These are phyloP conservation scores for Threskiornis aethiopicus DNA, from an alignment of 2,797 vertebrate species.

Conservation along the genomic window DNA sequence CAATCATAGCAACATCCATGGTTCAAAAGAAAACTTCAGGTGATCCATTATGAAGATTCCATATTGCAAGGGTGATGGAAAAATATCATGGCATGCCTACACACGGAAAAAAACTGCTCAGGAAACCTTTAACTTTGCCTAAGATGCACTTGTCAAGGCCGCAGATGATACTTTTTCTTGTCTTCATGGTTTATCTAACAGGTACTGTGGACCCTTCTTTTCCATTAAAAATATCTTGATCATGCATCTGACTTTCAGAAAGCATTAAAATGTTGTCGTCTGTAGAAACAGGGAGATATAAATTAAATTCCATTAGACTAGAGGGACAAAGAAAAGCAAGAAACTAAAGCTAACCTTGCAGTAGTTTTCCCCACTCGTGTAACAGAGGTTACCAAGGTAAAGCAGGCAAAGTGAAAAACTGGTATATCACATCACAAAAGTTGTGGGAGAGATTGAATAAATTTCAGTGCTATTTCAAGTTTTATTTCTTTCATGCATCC, in stretches of 20 bases:
- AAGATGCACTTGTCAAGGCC: background rate
- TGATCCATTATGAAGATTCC: background rate
- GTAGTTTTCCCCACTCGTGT: background rate
- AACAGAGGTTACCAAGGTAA: background rate
- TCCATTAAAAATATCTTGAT: background rate
- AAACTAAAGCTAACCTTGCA: background rate
- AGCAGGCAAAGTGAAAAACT: background rate
- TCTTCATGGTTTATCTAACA: fast-evolving
- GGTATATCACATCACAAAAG: background rate
- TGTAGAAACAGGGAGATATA: background rate
- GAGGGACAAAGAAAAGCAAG: background rate
- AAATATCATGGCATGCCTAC: background rate
- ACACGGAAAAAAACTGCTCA: background rate
- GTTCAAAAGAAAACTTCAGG: background rate
- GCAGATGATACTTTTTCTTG: background rate
- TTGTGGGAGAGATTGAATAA: background rate
- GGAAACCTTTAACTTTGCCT: background rate
- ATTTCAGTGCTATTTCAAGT: background rate
- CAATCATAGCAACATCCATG: background rate
- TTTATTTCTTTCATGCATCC: background rate
- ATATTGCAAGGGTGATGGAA: background rate
- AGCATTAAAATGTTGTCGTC: background rate
- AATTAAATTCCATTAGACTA: background rate
- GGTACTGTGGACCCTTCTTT: background rate
- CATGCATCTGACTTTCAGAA: background rate